These are phyloP conservation scores for Leptopilina syphax DNA, from an alignment of 2,888 invertebrate species.

Conservation along the genomic window DNA sequence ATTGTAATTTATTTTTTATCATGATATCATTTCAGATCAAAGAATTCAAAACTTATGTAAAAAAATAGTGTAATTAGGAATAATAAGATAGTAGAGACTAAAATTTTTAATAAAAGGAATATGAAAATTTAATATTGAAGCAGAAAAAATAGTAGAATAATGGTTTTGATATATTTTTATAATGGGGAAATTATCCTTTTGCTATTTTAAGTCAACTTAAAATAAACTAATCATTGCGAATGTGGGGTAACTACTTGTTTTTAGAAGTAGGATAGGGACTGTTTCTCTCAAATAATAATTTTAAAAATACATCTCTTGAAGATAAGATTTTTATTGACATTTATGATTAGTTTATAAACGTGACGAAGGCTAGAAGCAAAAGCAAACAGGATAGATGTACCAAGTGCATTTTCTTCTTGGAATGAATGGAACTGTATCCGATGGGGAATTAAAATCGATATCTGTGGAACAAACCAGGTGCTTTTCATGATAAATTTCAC, in stretches of 20 bases:
- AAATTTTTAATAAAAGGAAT: too few species aligned
- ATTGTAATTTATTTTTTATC: conserved; percentile 31
- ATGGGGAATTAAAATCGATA: conserved; percentile 25
- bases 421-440: conserved; percentile 25
- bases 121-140: too few species aligned
- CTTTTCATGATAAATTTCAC: conserved; percentile 25
- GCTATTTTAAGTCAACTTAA: too few species aligned
- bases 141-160: neutral
- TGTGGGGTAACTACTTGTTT: too few species aligned
- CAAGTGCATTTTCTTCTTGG: neutral
- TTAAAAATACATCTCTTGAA: neutral
- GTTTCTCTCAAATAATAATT: too few species aligned
- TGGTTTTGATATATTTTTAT: neutral
- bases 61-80: too few species aligned
- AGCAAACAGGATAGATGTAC: conserved; percentile 6
- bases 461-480: conserved; percentile 11
- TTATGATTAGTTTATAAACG: conserved; percentile 1
- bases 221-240: too few species aligned
- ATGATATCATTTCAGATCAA: neutral
- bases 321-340: neutral
- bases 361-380: neutral
- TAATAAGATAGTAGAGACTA: too few species aligned
- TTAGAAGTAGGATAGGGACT: too few species aligned
- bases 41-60: neutral
- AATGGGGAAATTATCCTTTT: too few species aligned